Conservation (phyloP, 1,140 invertebrate genomes). For the Papilio dardanus region DNA sequence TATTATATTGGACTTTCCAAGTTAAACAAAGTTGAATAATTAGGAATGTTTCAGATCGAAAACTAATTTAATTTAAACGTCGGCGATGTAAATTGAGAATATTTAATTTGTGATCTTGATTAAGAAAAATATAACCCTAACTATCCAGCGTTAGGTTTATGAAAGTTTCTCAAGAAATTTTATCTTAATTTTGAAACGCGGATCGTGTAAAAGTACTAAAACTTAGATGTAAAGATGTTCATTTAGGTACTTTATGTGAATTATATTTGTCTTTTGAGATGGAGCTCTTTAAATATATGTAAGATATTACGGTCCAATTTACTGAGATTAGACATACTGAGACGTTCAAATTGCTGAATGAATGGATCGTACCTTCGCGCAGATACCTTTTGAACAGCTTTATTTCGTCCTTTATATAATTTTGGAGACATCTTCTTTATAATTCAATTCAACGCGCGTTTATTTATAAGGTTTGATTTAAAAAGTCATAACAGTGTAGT, state of each 20-base stretch:
- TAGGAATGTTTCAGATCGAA: slow-evolving; percentile 29
- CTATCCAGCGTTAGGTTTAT: slow-evolving; percentile 52
- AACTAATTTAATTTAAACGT: slow-evolving; percentile 36
- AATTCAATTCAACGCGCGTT: slow-evolving; percentile 25
- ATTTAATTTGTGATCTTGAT: slow-evolving; percentile 46
- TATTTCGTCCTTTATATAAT: slow-evolving; percentile 32
- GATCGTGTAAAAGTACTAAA: slow-evolving; percentile 51
- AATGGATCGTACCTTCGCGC: slow-evolving; percentile 31
- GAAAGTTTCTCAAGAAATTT: slow-evolving; percentile 54
- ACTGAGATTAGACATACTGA: slow-evolving; percentile 43
- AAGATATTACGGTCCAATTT: slow-evolving; percentile 37
- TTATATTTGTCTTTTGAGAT: slow-evolving; percentile 49
- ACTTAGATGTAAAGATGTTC: slow-evolving; percentile 59
- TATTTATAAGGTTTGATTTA: slow-evolving; percentile 18
- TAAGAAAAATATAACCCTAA: slow-evolving; percentile 51
- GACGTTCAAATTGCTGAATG: slow-evolving; percentile 38
- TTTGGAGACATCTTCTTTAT: slow-evolving; percentile 34
- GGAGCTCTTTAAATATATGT: slow-evolving; percentile 37
- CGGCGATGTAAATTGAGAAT: slow-evolving; percentile 22
- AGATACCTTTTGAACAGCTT: slow-evolving; percentile 33
- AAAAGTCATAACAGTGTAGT: not conserved
- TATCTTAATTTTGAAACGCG: slow-evolving; percentile 60
- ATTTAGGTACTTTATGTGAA: slow-evolving; percentile 62
- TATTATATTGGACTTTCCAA: slow-evolving; percentile 34
- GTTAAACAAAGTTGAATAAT: slow-evolving; percentile 38